Evolutionary conservation across 2,888 invertebrate genomes (phyloP), one percentile per base, ranked within the genome.

Genomic region (Thymelicus sylvestris): DNA sequence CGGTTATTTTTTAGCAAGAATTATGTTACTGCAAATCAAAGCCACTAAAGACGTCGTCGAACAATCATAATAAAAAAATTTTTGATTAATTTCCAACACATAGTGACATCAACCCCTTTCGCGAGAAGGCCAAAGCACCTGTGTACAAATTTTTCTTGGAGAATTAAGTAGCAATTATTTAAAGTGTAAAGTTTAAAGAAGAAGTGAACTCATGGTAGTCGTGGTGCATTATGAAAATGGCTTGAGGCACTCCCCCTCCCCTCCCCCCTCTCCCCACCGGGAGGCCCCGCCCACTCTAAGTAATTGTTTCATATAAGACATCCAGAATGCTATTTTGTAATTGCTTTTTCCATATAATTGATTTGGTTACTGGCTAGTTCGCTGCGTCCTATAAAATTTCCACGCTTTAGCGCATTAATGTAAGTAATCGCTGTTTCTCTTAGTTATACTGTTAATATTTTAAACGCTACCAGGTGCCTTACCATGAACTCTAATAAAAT

Each of bases 171-270:
- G 80, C 88, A 88, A 90, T 90, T 88, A 89, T 90, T 90, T 89
- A 87, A 88, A 90, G 90, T 89, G 87, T 88, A 86, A 89, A 90
- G 84, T 90, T 89, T 87, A 83, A 80, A 80, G 78, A 77, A 75
- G 78, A 81, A 83, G 60, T 70, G 70, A 60, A 70, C 64, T 70
- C 38, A 15, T 59, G 38, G 59, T 59, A 59, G 79, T 78, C 80
- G 78, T 77, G 81, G 86, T 89, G 90, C 90, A 90, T 90, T 91
- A 91, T 90, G 89, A 87, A 89, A 91, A 90, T 90, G 85, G 89
- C 85, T 83, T 76, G 78, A 79, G 78, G 76, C 73, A 74, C 31
- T 41, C 74, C 65, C 66, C 70, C 74, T 74, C 65, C 64, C 67
- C 73, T 74, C 65, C 64, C 67, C 73, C 74, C 66, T 31, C 55